These are phyloP conservation scores for Procambarus clarkii DNA, from an alignment of 1,140 invertebrate genomes.

Conservation along the genomic window DNA sequence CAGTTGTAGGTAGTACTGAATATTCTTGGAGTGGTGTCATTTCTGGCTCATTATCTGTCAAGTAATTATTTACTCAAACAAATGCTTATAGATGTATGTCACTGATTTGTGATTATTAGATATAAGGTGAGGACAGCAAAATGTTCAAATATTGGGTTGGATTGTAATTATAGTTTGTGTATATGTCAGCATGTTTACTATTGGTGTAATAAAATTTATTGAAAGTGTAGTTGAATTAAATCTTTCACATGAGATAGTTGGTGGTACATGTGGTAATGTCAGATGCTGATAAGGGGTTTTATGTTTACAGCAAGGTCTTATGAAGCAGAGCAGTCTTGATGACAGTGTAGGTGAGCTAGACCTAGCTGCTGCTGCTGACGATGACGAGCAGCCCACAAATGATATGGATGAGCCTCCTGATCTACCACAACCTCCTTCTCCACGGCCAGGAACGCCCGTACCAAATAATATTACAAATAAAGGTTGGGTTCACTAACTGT, in stretches of 20 bases:
- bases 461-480: slow-evolving; percentile 74
- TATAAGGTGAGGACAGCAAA: too few species aligned
- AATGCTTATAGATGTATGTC: too few species aligned
- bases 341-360: slow-evolving; percentile 86
- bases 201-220: too few species aligned
- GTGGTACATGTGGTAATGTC: neutral
- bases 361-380: slow-evolving; percentile 74
- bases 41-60: too few species aligned
- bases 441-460: slow-evolving; percentile 78
- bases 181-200: neutral
- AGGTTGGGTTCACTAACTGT: slow-evolving; percentile 45
- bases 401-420: slow-evolving; percentile 75
- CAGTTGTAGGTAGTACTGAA: too few species aligned
- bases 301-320: slow-evolving; percentile 81
- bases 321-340: slow-evolving; percentile 95
- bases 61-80: too few species aligned
- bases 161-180: too few species aligned
- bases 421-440: slow-evolving; percentile 77
- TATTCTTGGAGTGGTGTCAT: too few species aligned
- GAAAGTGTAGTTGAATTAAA: too few species aligned
- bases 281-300: neutral
- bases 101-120: too few species aligned
- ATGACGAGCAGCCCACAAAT: slow-evolving; percentile 74
- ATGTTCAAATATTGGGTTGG: too few species aligned
- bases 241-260: too few species aligned